These are phyloP conservation scores for Aplochiton taeniatus DNA, from an alignment of 2,797 vertebrate species.

Conservation along the genomic window DNA sequence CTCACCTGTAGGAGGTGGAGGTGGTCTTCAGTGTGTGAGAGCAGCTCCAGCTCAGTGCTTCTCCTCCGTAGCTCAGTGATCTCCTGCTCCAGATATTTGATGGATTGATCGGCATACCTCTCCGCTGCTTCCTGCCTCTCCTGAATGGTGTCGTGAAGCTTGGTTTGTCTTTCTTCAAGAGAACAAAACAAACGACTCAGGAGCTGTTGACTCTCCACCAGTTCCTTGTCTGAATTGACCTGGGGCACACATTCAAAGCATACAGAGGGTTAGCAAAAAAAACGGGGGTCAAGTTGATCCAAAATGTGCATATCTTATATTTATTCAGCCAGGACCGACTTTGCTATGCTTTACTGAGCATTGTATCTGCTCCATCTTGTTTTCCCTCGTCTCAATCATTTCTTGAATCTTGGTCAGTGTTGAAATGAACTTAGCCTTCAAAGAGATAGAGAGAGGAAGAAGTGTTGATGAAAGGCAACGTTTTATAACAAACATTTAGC, in stretches of 20 bases:
- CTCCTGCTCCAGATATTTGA: conserved; percentile 43
- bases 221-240: conserved; percentile 30
- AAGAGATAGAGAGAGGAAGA: background rate
- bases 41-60: conserved; percentile 46
- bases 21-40: conserved; percentile 45
- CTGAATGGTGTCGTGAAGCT: conserved; percentile 20
- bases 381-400: conserved; percentile 39
- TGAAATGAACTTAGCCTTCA: conserved; percentile 40
- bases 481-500: background rate
- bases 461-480: background rate
- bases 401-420: conserved; percentile 28
- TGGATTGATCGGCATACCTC: background rate
- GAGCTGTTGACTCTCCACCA: conserved; percentile 7
- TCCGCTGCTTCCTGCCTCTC: conserved; percentile 38
- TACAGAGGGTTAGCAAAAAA: background rate
- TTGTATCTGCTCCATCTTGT: conserved; percentile 40
- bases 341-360: conserved; percentile 18
- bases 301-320: too few species aligned
- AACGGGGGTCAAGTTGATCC: too few species aligned
- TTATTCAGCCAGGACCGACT: conserved; percentile 31
- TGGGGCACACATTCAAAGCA: background rate
- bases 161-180: conserved; percentile 7
- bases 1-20: conserved; percentile 56
- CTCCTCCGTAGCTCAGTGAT: conserved; percentile 32
- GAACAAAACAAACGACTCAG: conserved; percentile 24